Conservation (phyloP, 1,140 invertebrate genomes). For the Rhopalosiphum maidis region DNA sequence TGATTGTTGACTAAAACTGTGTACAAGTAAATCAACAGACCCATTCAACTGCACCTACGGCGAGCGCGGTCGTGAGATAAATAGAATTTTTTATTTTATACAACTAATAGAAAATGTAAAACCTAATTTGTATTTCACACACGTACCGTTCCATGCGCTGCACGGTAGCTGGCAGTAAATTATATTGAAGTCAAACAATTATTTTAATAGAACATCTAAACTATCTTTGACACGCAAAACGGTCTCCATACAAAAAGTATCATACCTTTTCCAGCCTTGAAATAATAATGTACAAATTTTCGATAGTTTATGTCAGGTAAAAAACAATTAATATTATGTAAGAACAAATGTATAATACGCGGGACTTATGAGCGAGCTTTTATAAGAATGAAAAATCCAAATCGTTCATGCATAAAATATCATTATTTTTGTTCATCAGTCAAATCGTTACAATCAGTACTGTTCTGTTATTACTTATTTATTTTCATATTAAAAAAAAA, state of each 20-base stretch:
- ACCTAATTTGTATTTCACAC: background rate
- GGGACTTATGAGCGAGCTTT: background rate
- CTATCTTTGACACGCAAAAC: background rate
- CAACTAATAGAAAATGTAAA: background rate
- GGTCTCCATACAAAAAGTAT: background rate
- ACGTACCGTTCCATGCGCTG: background rate
- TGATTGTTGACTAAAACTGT: slow-evolving; percentile 20
- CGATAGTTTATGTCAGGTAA: background rate
- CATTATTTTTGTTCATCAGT: background rate
- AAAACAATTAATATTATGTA: background rate
- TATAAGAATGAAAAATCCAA: background rate
- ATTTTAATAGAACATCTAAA: slow-evolving; percentile 20
- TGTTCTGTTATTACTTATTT: background rate
- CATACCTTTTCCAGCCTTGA: background rate
- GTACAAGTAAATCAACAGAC: background rate
- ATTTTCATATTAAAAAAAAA: background rate
- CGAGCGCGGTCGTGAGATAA: background rate
- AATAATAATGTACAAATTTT: background rate
- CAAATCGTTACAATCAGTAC: background rate
- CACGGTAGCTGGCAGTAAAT: background rate
- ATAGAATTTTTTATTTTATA: background rate
- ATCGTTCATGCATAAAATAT: background rate
- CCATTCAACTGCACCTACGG: background rate
- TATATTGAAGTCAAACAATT: background rate
- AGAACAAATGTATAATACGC: background rate